phyloP scores from a whole-genome alignment of 2,797 vertebrate species.

The Botia kubotai region DNA sequence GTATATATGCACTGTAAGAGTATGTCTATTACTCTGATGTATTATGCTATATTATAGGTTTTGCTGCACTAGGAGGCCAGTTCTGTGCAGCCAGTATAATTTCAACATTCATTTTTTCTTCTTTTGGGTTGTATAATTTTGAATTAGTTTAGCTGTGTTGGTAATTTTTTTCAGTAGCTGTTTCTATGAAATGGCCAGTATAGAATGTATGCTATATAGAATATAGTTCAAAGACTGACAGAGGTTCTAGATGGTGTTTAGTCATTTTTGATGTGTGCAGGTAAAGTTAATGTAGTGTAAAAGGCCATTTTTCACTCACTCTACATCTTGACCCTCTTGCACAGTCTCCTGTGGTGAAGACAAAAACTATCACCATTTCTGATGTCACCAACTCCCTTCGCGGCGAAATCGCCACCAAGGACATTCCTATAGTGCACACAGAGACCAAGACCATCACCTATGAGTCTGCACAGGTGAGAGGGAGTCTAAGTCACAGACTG shows the following conservation, averaged over 20 bases:
- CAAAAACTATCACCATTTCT: slow-evolving; percentile 94
- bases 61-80: background rate
- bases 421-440: slow-evolving; percentile 94
- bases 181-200: slow-evolving; percentile 7
- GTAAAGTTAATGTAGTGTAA: slow-evolving; percentile 15
- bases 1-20: background rate
- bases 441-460: slow-evolving; percentile 99
- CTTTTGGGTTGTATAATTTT: background rate
- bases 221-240: background rate
- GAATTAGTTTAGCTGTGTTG: background rate
- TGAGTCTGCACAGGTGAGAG: slow-evolving; percentile 91
- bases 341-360: slow-evolving; percentile 93
- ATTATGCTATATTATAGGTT: background rate
- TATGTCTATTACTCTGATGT: slow-evolving; percentile 6
- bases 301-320: slow-evolving; percentile 31
- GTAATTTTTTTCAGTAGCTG: background rate
- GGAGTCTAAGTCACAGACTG: background rate
- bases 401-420: slow-evolving; percentile 88
- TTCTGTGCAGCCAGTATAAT: background rate
- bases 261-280: slow-evolving; percentile 15
- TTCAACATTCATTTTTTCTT: background rate
- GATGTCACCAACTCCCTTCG: slow-evolving; percentile 85
- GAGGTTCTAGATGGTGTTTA: slow-evolving; percentile 17
- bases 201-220: background rate
- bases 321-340: slow-evolving; percentile 40